Conservation (phyloP, 2,113 vertebrate species). For the Procavia capensis region DNA sequence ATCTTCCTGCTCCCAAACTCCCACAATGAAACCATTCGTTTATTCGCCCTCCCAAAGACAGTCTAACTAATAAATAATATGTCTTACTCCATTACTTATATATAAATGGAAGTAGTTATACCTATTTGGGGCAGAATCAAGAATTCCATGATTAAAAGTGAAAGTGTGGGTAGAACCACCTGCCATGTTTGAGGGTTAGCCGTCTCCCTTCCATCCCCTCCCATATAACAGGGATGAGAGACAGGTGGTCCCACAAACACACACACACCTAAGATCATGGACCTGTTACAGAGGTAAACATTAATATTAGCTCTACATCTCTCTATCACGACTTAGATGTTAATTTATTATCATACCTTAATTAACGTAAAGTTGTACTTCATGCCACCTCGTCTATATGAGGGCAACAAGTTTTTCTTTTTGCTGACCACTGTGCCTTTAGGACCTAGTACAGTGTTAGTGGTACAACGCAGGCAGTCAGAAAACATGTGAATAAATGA, state of each 20-base stretch:
- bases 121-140: not conserved
- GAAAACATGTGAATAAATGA: not conserved
- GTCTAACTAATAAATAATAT: not conserved
- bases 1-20: not conserved
- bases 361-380: constrained; percentile 6
- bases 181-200: not conserved
- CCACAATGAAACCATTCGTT: not conserved
- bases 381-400: not conserved
- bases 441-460: not conserved
- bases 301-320: not conserved
- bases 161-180: not conserved
- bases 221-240: not conserved
- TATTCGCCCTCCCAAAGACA: not conserved
- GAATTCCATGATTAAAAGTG: not conserved
- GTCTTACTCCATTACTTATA: not conserved
- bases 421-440: not conserved
- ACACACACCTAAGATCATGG: not conserved
- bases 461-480: not conserved
- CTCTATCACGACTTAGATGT: not conserved
- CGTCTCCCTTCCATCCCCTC: not conserved
- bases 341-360: not conserved
- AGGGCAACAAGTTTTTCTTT: constrained; percentile 1
- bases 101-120: constrained; percentile 4
- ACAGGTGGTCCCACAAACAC: too few species aligned
- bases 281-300: not conserved